Base-by-base conservation (phyloP, 2,888 invertebrate genomes). In the Eudasyphora cyanicolor region DNA sequence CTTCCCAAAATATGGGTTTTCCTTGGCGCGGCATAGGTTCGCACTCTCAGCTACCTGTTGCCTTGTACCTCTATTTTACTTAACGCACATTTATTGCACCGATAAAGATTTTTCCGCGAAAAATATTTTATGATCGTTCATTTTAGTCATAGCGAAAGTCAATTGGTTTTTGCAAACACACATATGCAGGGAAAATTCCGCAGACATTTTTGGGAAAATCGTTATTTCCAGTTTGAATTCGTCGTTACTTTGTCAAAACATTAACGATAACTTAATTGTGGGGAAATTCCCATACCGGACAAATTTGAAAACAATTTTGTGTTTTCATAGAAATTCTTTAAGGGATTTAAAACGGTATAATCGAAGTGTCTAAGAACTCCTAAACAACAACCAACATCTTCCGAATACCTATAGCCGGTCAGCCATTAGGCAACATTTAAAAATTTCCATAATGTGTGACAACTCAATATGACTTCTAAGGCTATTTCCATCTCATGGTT, bases 261-360 rank as follows among this genome's bases (percentile, higher is more conserved):
- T 42, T 29, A 69, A 77, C 19, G 57, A 70, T 70, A 51, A 27
- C 6, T 78, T 42, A 54, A 64, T n/a, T 78, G 38, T 73, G 5
- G 24, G 78, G 78, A 54, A 73, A 32, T 78, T 78, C 78, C 78
- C 24, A 60, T 21, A 35, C 21, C 27, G 57, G 1, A 29, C 2
- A 14, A 12, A 71, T 10, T 42, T 12, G 7, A 21, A 42, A 24
- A 42, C 42, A 21, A 60, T 60, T 60, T 45, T 60, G 5, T 21
- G 24, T 42, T 42, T 67, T 67, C 67, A 19, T 0, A 19, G 42
- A 67, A 67, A 67, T 67, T 17, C 3, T 17, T 32, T 62, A 17
- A 51, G 8, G 51, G 45, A 45, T 32, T 32, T 32, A 32, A 32
- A 8, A 32, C 8, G 32, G n/a, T 45, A n/a, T n/a, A n/a, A n/a